Percentiles rank a stretch among this genome's conserved stretches.
Conservation (phyloP, 2,888 invertebrate genomes). For the Zootermopsis nevadensis region DNA sequence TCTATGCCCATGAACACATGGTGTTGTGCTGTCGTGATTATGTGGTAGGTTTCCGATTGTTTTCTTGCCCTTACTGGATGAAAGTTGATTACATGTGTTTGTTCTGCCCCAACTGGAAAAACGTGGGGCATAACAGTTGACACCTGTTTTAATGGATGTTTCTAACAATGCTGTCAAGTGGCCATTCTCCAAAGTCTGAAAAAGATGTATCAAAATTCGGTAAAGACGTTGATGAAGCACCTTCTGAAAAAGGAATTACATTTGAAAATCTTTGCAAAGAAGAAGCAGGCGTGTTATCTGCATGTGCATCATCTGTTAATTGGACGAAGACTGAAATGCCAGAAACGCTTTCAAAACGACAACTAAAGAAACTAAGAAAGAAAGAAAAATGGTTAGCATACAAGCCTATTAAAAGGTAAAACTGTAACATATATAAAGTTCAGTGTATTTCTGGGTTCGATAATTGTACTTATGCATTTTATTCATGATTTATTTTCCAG, state of each 20-base stretch:
- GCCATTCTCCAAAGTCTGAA: background rate
- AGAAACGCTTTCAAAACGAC: constrained; percentile 67
- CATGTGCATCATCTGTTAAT: background rate
- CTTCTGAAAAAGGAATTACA: constrained; percentile 28
- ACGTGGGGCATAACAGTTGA: too few relatives aligned
- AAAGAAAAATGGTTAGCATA: constrained; percentile 78
- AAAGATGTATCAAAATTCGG: background rate
- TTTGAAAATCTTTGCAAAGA: background rate
- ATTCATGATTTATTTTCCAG: constrained; percentile 55
- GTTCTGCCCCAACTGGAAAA: too few relatives aligned
- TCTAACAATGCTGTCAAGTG: background rate
- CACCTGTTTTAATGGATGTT: too few relatives aligned
- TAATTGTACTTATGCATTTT: constrained; percentile 30
- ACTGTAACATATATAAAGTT: background rate
- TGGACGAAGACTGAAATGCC: background rate
- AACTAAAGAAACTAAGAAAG: constrained; percentile 76
- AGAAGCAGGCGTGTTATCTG: background rate
- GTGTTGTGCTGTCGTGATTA: too few relatives aligned
- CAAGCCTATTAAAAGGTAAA: constrained; percentile 74
- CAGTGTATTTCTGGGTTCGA: constrained; percentile 18
- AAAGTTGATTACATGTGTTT: too few relatives aligned
- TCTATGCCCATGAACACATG: too few relatives aligned
- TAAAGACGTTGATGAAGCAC: constrained; percentile 22
- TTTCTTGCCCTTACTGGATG: too few relatives aligned
- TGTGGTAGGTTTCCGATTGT: too few relatives aligned